Base-by-base conservation (phyloP, 2,888 invertebrate genomes). In the Rhagium mordax region DNA sequence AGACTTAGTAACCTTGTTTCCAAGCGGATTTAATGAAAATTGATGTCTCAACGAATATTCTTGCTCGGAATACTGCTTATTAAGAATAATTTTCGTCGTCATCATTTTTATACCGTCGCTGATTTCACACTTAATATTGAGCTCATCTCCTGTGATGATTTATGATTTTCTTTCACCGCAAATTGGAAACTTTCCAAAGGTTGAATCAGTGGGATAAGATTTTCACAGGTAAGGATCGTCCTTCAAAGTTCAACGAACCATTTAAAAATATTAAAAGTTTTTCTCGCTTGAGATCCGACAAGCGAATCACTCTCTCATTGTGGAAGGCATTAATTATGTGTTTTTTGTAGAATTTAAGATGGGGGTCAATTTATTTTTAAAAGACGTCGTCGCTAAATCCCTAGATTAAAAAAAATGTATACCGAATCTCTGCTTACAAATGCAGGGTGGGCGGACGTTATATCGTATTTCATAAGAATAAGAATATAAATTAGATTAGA, bases 101-200 rank as follows among this genome's bases (percentile, higher is more conserved):
- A 10, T 16, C 59, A 20, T 33, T 16, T 18, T 59, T 15, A 59
- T 33, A 33, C 59, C 8, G 33, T 18, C 20, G 29, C 59, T 59
- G 59, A 59, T 33, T 59, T 59, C 29, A 33, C 18, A 33, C 59
- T 33, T n/a, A 41, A 41, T 33, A 59, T 59, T 20, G 59, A 29
- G 59, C 33, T 59, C 59, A 33, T 33, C 59, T 59, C 33, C 41
- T 41, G 41, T 41, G 47, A 41, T 64, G 48, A 64, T 64, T 64
- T 51, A 64, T 64, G 24, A 29, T 51, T 64, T 64, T 64, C 48
- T 41, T 49, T 27, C 49, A 49, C 29, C 48, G 64, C 48, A 64
- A 64, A 64, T 49, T 64, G 64, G 64, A 64, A 49, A 7, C 29
- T 64, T 64, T 64, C 64, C 64, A 64, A 64, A 16, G 24, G 64